Evolutionary conservation across 1,140 invertebrate genomes (phyloP).

Genomic region (Caerostris extrusa): DNA sequence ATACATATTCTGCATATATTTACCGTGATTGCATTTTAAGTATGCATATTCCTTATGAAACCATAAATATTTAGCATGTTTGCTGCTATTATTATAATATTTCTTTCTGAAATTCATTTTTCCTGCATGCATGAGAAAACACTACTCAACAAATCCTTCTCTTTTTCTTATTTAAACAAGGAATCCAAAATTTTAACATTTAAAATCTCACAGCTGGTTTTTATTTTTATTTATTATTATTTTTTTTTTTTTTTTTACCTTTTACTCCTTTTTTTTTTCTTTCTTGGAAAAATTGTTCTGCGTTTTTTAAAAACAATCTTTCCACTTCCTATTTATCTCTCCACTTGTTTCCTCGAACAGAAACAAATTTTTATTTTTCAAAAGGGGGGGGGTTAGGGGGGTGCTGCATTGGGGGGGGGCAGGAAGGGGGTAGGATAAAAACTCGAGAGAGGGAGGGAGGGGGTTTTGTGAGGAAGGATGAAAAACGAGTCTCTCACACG

Average conservation of each 20-base stretch:
- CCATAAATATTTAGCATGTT: no score
- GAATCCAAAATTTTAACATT: background rate
- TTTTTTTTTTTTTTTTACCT: background rate
- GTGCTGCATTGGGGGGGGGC: background rate
- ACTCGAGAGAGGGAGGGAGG: background rate
- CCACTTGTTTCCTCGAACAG: background rate
- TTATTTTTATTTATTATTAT: background rate
- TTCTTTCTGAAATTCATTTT: background rate
- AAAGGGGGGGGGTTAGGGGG: background rate
- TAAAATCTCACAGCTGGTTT: background rate
- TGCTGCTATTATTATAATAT: no score
- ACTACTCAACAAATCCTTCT: background rate
- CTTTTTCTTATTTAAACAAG: background rate
- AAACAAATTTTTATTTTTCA: constrained; percentile 50
- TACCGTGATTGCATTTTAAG: no score
- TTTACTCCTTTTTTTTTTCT: background rate
- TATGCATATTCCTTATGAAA: no score
- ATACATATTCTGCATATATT: no score
- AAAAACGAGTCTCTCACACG: constrained; percentile 56
- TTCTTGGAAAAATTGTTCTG: background rate
- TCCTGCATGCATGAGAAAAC: background rate
- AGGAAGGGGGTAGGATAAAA: constrained; percentile 18
- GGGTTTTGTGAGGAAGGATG: constrained; percentile 42
- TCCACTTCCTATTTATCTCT: constrained; percentile 19
- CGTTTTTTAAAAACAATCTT: background rate